Evolutionary conservation across 2,888 invertebrate species (phyloP).

Genomic region (Rhogogaster chlorosoma): DNA sequence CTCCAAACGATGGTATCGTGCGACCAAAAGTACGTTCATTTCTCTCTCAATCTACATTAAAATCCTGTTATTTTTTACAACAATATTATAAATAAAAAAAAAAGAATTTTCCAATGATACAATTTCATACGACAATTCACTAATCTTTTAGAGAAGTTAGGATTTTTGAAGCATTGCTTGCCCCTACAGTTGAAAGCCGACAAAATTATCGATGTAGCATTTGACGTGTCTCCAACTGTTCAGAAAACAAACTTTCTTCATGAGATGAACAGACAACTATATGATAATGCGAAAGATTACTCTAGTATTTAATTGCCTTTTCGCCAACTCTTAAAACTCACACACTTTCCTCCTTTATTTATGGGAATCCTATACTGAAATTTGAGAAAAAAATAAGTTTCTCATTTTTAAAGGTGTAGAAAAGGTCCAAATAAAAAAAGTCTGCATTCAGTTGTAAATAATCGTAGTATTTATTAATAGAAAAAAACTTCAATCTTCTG

Average conservation of each 20-base stretch:
- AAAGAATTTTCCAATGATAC: not conserved
- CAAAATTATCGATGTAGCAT: not conserved
- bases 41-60: not conserved
- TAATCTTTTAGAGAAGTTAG: not conserved
- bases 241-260: not conserved
- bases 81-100: not conserved
- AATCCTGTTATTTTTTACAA: not conserved
- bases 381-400: too few species aligned
- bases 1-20: conserved; percentile 91
- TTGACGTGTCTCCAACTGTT: not conserved
- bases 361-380: too few species aligned
- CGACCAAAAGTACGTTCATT: conserved; percentile 88
- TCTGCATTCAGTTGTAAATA: too few species aligned
- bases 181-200: not conserved
- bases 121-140: not conserved
- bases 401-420: too few species aligned
- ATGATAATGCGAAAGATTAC: not conserved
- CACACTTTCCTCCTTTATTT: not conserved
- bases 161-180: not conserved
- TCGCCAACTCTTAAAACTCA: not conserved
- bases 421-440: too few species aligned
- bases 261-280: not conserved
- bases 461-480: too few species aligned
- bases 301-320: not conserved
- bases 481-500: too few species aligned